A percentile compares a stretch with the other conserved stretches of the same genome.
Conservation (phyloP, 2,113 vertebrate species). For the Suricata suricatta region DNA sequence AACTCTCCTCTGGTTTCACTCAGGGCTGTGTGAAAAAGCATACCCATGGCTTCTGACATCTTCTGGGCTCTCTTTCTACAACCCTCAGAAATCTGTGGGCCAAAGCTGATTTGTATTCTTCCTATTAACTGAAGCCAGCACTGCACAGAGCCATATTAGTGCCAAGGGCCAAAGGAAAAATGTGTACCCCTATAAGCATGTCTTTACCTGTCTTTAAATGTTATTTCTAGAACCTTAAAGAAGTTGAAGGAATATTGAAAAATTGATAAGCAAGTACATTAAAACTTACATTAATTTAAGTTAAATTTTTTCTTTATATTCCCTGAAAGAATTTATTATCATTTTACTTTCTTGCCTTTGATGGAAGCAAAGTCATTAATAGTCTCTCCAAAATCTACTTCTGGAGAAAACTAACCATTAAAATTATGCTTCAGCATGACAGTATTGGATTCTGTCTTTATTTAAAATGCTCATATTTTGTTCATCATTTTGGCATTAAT, state of each 20-base stretch:
- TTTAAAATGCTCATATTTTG: background rate
- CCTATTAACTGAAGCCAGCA: background rate
- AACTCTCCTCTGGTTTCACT: background rate
- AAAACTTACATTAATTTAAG: background rate
- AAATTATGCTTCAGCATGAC: background rate
- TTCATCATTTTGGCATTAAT: background rate
- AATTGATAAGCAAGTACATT: background rate
- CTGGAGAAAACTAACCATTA: background rate
- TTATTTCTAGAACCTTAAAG: background rate
- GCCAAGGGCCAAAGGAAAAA: background rate
- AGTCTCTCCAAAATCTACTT: background rate
- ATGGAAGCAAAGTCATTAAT: background rate
- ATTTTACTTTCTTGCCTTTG: background rate
- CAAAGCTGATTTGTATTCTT: background rate
- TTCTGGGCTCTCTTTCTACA: background rate
- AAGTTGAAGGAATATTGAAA: background rate
- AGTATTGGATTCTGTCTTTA: background rate
- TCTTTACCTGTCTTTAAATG: background rate
- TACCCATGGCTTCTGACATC: background rate
- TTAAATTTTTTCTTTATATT: background rate
- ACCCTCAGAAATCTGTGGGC: background rate
- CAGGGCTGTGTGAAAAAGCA: background rate
- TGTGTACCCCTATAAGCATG: background rate
- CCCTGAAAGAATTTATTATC: background rate
- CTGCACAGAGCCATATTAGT: background rate